Percentiles rank a stretch among this genome's conserved stretches.
Evolutionary conservation across 1,140 invertebrate genomes (phyloP).

Genomic region (Tetraneura akinire): DNA sequence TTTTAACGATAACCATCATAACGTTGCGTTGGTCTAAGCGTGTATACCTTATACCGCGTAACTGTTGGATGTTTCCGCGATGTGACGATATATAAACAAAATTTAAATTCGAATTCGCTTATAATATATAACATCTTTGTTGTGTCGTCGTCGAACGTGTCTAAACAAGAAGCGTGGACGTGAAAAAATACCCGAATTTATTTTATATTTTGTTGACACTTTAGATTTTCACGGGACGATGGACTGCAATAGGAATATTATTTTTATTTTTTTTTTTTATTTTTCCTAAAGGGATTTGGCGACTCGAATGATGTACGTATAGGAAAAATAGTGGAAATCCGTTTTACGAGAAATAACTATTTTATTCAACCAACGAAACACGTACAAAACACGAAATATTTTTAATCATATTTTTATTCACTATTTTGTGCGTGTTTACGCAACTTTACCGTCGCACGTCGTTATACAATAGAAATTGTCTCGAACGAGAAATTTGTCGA

Average conservation of each 20-base stretch:
- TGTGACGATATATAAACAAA: not conserved
- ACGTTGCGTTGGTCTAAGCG: not conserved
- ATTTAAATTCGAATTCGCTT: constrained; percentile 22
- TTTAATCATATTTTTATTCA: not conserved
- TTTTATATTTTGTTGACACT: not conserved
- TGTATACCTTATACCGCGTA: no score
- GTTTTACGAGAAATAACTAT: not conserved
- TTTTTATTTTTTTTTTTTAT: not conserved
- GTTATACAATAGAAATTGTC: no score
- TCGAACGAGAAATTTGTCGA: no score
- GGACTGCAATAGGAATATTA: not conserved
- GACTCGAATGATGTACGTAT: not conserved
- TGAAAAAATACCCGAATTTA: constrained; percentile 6
- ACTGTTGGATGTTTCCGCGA: not conserved
- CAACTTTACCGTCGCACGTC: no score
- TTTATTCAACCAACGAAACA: not conserved
- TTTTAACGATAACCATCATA: not conserved
- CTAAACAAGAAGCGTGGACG: not conserved
- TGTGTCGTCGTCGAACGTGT: not conserved
- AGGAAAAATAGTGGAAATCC: not conserved
- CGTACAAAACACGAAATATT: not conserved
- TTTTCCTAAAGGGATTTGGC: not conserved
- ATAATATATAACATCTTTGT: not conserved
- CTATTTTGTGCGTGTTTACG: no score
- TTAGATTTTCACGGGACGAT: not conserved